These are phyloP conservation scores for Babyrousa celebensis DNA, from an alignment of 2,797 vertebrate species.

Conservation along the genomic window DNA sequence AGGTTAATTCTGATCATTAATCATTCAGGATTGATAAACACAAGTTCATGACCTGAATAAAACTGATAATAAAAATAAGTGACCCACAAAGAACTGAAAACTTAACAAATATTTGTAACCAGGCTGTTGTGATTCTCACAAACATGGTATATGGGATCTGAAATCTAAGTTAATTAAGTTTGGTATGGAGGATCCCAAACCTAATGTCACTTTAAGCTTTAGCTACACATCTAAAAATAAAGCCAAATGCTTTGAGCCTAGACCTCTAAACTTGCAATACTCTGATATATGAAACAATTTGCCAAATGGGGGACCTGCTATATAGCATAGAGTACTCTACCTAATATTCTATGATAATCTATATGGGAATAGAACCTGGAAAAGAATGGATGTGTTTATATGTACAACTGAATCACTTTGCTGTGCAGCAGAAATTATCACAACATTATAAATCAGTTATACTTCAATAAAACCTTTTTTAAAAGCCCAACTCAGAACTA, in stretches of 20 bases:
- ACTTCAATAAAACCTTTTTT: neutral
- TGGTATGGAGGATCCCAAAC: neutral
- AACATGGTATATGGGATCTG: neutral
- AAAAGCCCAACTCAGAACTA: neutral
- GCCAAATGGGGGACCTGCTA: too few species aligned
- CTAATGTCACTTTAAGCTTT: neutral
- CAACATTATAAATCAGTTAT: too few species aligned
- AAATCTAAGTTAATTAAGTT: too few species aligned
- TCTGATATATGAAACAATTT: neutral
- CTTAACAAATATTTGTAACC: neutral
- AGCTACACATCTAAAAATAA: neutral
- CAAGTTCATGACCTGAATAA: neutral
- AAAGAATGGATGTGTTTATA: too few species aligned
- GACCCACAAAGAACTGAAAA: neutral
- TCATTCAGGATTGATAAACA: constrained; percentile 3
- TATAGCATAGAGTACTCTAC: too few species aligned
- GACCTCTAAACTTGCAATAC: neutral
- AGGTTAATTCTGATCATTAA: neutral
- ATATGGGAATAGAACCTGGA: too few species aligned
- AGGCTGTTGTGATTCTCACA: neutral
- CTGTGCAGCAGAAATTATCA: too few species aligned
- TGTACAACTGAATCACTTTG: too few species aligned
- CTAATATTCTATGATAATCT: too few species aligned
- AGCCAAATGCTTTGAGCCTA: neutral
- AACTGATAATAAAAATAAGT: neutral